A percentile compares a stretch with the other conserved stretches of the same genome.
phyloP scores from a whole-genome alignment of 2,113 vertebrate genomes.

The Empidonax traillii region DNA sequence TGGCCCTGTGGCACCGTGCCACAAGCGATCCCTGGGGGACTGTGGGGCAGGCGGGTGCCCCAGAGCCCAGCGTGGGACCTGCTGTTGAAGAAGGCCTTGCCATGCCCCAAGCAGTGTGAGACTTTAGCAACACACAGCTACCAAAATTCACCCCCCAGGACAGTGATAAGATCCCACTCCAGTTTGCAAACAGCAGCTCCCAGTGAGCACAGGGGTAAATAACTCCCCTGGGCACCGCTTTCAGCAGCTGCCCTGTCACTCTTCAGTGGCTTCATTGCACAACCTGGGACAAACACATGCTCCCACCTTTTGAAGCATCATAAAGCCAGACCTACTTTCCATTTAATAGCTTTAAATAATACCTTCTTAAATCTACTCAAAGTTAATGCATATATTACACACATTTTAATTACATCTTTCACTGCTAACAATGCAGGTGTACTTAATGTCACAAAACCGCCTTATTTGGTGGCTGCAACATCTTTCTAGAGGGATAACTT shows the following conservation, averaged over 20 bases:
- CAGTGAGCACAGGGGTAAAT: background rate
- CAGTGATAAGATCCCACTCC: background rate
- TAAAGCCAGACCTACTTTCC: background rate
- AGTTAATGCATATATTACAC: background rate
- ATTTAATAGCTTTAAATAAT: background rate
- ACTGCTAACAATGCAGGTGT: background rate
- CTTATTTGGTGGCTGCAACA: background rate
- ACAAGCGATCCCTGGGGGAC: too few relatives aligned
- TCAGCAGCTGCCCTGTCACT: rapidly evolving
- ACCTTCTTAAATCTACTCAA: background rate
- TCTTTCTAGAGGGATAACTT: background rate
- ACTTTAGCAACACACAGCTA: background rate
- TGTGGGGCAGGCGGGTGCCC: rapidly evolving
- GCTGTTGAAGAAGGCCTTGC: background rate
- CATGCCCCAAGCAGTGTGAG: background rate
- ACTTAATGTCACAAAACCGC: background rate
- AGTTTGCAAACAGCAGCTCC: background rate
- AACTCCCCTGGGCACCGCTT: background rate
- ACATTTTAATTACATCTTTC: background rate
- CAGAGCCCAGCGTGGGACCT: background rate
- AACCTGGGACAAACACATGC: background rate
- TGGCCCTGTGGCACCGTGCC: rapidly evolving
- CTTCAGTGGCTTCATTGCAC: background rate
- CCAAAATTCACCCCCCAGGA: background rate
- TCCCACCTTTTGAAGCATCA: background rate